Percentiles rank a stretch among this genome's conserved stretches.
phyloP scores from a whole-genome alignment of 2,113 vertebrate genomes.

The Osmerus mordax region DNA sequence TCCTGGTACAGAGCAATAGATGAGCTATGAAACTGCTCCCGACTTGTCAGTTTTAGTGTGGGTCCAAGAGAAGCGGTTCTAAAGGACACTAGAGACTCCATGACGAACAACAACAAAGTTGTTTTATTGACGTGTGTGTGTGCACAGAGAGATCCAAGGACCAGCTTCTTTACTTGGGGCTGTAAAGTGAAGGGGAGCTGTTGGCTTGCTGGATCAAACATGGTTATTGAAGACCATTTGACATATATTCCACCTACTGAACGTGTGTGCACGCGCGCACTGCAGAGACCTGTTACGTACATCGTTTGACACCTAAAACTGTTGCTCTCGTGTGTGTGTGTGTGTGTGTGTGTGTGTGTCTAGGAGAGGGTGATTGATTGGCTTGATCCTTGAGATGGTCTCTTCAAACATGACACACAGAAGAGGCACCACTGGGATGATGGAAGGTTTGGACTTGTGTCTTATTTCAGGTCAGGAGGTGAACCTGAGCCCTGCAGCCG shows the following conservation, averaged over 20 bases:
- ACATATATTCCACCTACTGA: background rate
- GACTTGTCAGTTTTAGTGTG: too few species aligned
- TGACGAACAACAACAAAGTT: background rate
- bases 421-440: background rate
- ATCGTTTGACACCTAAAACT: too few species aligned
- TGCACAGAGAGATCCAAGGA: background rate
- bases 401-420: too few species aligned
- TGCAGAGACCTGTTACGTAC: too few species aligned
- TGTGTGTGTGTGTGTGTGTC: background rate
- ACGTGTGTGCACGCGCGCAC: too few species aligned
- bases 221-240: constrained; percentile 22
- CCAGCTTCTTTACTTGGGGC: background rate
- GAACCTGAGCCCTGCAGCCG: constrained; percentile 65
- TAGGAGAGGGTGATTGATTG: background rate
- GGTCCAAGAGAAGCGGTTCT: too few species aligned
- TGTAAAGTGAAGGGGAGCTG: background rate
- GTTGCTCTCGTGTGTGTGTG: too few species aligned
- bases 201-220: constrained; percentile 25
- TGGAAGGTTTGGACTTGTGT: constrained; percentile 8
- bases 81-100: background rate
- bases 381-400: background rate
- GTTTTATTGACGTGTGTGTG: background rate
- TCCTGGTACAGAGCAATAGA: too few species aligned
- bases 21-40: too few species aligned
- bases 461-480: constrained; percentile 61